Conservation (phyloP, 37 sponge, comb jelly and placozoan species). For the Ianthella basta region DNA sequence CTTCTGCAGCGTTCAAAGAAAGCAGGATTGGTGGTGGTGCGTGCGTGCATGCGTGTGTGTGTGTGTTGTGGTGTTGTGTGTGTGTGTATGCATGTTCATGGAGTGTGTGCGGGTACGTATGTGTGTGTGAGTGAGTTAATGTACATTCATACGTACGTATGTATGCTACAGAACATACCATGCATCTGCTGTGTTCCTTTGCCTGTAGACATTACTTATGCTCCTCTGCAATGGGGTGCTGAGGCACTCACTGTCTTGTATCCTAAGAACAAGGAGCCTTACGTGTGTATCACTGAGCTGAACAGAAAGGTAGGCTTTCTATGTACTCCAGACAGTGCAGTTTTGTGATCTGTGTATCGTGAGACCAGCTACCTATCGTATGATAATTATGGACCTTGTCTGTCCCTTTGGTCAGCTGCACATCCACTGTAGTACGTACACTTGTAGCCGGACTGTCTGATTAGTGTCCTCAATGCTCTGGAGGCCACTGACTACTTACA, state of each 20-base stretch:
- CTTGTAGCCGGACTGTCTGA: no score
- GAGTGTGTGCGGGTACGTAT: not conserved
- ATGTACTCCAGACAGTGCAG: not conserved
- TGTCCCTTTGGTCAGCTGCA: no score
- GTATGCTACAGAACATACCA: not conserved
- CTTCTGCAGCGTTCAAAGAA: not conserved
- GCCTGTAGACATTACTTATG: not conserved
- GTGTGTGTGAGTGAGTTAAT: not conserved
- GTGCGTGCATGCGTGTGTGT: not conserved
- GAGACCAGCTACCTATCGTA: no score
- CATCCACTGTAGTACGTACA: no score
- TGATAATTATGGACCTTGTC: no score
- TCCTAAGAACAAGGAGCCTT: constrained; percentile 32
- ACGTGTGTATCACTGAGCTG: constrained; percentile 28
- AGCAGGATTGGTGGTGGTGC: constrained; percentile 19
- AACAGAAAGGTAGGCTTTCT: constrained; percentile 19
- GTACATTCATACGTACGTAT: not conserved
- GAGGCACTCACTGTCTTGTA: not conserved
- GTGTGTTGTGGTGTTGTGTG: no score
- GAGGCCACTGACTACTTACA: no score
- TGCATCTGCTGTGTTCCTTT: not conserved
- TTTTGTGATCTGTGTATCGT: no score
- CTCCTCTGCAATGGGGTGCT: not conserved
- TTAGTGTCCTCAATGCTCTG: no score
- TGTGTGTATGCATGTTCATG: not conserved